Conservation (phyloP, 2,797 vertebrate genomes). For the Melanotaenia boesemani region DNA sequence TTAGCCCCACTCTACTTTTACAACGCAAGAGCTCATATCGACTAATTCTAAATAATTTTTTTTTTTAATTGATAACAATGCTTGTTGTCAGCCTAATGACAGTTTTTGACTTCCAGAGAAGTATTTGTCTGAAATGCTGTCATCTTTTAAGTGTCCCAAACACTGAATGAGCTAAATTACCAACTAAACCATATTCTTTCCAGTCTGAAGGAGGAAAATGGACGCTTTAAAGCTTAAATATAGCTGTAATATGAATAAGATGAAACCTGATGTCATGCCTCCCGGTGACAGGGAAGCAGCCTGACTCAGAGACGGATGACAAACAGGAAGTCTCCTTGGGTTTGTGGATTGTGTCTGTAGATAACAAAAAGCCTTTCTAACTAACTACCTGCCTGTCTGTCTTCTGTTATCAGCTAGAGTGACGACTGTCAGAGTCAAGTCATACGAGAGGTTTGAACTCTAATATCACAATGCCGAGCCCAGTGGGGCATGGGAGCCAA, state of each 20-base stretch:
- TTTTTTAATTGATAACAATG: not conserved
- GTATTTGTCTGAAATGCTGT: not conserved
- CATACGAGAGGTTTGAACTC: slow-evolving; percentile 36
- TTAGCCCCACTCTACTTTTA: slow-evolving; percentile 69
- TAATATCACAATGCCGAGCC: slow-evolving; percentile 22
- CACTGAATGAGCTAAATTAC: not conserved
- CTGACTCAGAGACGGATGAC: slow-evolving; percentile 60
- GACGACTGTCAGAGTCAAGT: slow-evolving; percentile 4
- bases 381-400: slow-evolving; percentile 20
- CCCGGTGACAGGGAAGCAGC: slow-evolving; percentile 43
- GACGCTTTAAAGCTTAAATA: slow-evolving; percentile 4
- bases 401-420: slow-evolving; percentile 2
- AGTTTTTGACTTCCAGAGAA: not conserved
- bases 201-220: not conserved
- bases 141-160: not conserved
- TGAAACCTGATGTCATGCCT: slow-evolving; percentile 65
- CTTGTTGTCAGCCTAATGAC: not conserved
- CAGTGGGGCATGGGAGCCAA: slow-evolving; percentile 33
- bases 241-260: slow-evolving; percentile 12
- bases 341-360: slow-evolving; percentile 8
- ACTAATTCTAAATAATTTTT: not conserved
- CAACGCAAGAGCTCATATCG: slow-evolving; percentile 35
- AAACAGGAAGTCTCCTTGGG: slow-evolving; percentile 63
- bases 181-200: not conserved
- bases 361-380: slow-evolving; percentile 24